Evolutionary conservation across 2,888 invertebrate species (phyloP).

Genomic region (Amphipoea oculea): DNA sequence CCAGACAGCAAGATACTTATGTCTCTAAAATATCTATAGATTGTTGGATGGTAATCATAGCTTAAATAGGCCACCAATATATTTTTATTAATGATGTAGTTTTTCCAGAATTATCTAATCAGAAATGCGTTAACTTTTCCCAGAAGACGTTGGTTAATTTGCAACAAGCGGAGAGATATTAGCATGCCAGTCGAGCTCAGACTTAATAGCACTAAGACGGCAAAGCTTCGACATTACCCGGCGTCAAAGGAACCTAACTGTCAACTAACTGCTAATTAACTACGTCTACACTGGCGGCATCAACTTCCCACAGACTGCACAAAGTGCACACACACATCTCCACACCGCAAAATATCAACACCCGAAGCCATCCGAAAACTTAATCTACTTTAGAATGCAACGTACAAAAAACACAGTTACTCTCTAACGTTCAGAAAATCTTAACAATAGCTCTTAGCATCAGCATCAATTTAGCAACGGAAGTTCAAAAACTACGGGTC

Average conservation of each 20-base stretch:
- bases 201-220: constrained; percentile 73
- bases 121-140: constrained; percentile 9
- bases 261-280: constrained; percentile 83
- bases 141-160: constrained; percentile 38
- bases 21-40: background rate
- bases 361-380: constrained; percentile 67
- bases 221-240: constrained; percentile 75
- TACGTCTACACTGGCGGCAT: constrained; percentile 71
- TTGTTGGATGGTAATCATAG: background rate
- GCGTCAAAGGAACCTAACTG: constrained; percentile 82
- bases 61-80: background rate
- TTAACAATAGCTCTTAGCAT: constrained; percentile 84
- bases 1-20: background rate
- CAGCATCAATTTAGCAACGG: constrained; percentile 89
- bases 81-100: background rate
- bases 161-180: constrained; percentile 40
- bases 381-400: constrained; percentile 67
- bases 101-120: constrained; percentile 6
- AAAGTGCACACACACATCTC: constrained; percentile 68
- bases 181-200: constrained; percentile 48
- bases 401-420: constrained; percentile 67
- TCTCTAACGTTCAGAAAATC: constrained; percentile 71
- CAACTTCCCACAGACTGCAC: constrained; percentile 68
- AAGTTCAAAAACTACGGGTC: constrained; percentile 86
- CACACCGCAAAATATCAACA: constrained; percentile 69